Evolutionary conservation across 35 echinoderm and acorn worm species (phyloP), one percentile per base, ranked within the genome.

Genomic region (Chiridota heheva): DNA sequence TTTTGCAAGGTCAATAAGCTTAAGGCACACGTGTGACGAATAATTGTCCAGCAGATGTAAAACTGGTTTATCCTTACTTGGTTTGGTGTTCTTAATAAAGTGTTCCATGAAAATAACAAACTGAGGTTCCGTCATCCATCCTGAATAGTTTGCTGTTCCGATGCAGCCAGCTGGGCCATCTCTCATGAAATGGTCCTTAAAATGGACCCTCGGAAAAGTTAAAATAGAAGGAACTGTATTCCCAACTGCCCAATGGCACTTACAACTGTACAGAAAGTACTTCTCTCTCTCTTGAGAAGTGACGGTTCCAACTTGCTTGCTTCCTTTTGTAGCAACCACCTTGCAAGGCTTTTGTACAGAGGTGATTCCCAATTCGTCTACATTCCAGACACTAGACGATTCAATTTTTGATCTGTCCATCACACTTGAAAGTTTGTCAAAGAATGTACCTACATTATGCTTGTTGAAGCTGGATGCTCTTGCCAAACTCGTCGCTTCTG

Each of bases 401-500:
- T 15, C 32, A 76, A 86, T 63, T 5, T 86, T 60, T 24, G 73
- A 39, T 26, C 46, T 63, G 27, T 72, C 70, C 82, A 86, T 60
- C 28, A 73, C 82, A 43, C 15, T 30, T 20, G 33, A 38, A 2
- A 79, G 29, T 33, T 79, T 57, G 36, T 79, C 75, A 61, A 79
- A 79, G n/a, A 79, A 79, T 17, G 20, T 31, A 17, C 32, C 32
- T 1, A 33, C 64, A 17, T 29, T 36, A 16, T 67, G 63, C 40
- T 36, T 68, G 67, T 84, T 84, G 45, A 84, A 84, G 24, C 62
- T 68, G 30, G 67, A 49, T 53, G 81, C 64, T 44, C 80, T 42
- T 2, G 61, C 81, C 22, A 84, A 37, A 51, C 81, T 84, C 3
- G 81, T 84, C 20, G 81, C 63, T 70, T 84, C 62, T 40, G 79